These are phyloP conservation scores for Nasonia longicornis DNA, from an alignment of 1,140 invertebrate species.

Conservation along the genomic window DNA sequence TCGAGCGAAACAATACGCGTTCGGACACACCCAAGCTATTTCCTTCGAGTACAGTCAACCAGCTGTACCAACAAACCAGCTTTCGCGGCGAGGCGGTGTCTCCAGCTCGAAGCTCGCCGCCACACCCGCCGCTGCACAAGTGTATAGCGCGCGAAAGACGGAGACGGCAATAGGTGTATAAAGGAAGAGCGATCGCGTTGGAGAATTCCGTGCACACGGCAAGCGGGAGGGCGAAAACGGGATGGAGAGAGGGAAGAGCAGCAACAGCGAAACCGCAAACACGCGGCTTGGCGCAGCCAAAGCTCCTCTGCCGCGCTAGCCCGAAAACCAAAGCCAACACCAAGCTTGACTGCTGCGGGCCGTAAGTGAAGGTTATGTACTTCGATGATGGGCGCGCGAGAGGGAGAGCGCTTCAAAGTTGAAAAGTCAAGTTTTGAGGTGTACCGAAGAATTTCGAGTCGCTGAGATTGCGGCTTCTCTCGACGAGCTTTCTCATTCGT, in stretches of 20 bases:
- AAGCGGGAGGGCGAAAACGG: too few species aligned
- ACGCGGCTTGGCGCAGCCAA: slow-evolving; percentile 66
- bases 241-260: slow-evolving; percentile 48
- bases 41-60: neutral
- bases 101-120: neutral
- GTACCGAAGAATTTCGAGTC: slow-evolving; percentile 25
- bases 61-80: slow-evolving; percentile 5
- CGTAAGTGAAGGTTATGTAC: slow-evolving; percentile 64
- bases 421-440: slow-evolving; percentile 28
- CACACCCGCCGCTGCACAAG: neutral
- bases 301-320: slow-evolving; percentile 49
- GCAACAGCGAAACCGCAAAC: slow-evolving; percentile 68
- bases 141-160: neutral
- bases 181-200: neutral
- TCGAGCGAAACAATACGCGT: too few species aligned
- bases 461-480: too few species aligned
- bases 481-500: too few species aligned
- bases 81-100: neutral
- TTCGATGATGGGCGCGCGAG: slow-evolving; percentile 53
- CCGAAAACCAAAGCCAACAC: slow-evolving; percentile 67
- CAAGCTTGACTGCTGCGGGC: slow-evolving; percentile 54
- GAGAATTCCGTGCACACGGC: neutral
- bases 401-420: neutral
- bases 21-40: neutral
- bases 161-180: neutral